Evolutionary conservation across 53 echinoderm and acorn worm genomes (phyloP), one percentile per base, ranked within the genome.

Genomic region (Zoroaster sp.): DNA sequence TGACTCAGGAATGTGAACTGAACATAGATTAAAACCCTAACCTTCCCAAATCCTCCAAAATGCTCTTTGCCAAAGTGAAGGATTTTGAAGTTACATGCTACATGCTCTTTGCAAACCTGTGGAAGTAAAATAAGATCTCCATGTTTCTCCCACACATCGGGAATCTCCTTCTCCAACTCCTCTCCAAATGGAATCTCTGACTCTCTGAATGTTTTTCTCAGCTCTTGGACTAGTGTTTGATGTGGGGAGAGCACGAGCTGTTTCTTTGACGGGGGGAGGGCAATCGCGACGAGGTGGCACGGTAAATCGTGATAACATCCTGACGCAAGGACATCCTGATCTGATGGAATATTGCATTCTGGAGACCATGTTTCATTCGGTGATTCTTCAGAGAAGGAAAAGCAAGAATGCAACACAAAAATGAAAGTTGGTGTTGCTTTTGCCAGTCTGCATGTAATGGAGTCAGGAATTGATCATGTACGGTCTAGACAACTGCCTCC

Each of bases 61-160:
- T n/a, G n/a, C n/a, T n/a, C n/a, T n/a, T n/a, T n/a, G n/a, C n/a
- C n/a, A n/a, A n/a, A n/a, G n/a, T n/a, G n/a, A n/a, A n/a, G n/a
- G n/a, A n/a, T n/a, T n/a, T n/a, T n/a, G n/a, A n/a, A n/a, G n/a
- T n/a, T n/a, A n/a, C n/a, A n/a, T n/a, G n/a, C n/a, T n/a, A n/a
- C n/a, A n/a, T n/a, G n/a, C n/a, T 44, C 7, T 1, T 35, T 2
- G 32, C 88, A 28, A 18, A 79, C 79, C 10, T 78, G 66, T 40
- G 95, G 92, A 6, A 97, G 63, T 10, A 97, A 39, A 51, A 95
- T 67, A 12, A 97, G 66, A 86, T 97, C 97, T 25, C 95, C 97
- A 70, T 97, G 97, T 21, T 74, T 80, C 83, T 97, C 97, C 97
- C 97, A 97, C 21, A 80, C 73, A 51, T 78, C 88, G 13, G 97